These are phyloP conservation scores for Thripadectes ignobilis DNA, from an alignment of 2,797 vertebrate genomes.

Conservation along the genomic window DNA sequence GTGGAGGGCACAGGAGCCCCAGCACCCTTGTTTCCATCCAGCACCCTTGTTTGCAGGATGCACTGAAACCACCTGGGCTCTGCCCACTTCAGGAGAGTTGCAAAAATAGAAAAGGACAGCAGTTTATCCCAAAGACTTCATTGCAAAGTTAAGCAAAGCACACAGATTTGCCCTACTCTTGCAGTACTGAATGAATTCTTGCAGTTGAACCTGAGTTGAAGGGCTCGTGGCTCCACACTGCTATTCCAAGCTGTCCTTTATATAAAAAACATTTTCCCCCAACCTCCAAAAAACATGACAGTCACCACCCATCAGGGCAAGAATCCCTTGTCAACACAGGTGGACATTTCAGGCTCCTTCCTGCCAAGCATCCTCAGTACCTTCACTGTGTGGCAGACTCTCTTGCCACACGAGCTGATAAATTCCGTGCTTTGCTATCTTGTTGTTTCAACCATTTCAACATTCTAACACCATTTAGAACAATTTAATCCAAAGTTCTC, in stretches of 20 bases:
- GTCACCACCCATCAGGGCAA: neutral
- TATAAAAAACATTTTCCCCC: neutral
- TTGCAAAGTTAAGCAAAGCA: neutral
- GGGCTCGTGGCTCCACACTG: neutral
- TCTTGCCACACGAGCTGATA: neutral
- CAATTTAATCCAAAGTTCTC: neutral
- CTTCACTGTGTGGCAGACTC: neutral
- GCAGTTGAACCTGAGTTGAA: neutral
- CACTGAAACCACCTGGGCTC: neutral
- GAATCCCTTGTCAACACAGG: neutral
- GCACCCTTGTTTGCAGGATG: neutral
- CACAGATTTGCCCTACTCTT: neutral
- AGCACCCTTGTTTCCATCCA: neutral
- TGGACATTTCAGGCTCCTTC: neutral
- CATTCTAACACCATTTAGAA: constrained; percentile 12
- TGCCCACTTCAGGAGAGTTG: neutral
- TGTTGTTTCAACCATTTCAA: neutral
- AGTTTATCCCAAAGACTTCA: neutral
- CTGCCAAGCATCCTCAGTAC: neutral
- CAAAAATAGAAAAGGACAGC: neutral
- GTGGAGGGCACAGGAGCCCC: neutral
- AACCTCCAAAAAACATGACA: neutral
- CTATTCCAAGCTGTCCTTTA: neutral
- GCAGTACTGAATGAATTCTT: neutral
- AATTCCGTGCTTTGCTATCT: neutral